These are phyloP conservation scores for Poecile montanus DNA, from an alignment of 2,797 vertebrate species.

Conservation along the genomic window DNA sequence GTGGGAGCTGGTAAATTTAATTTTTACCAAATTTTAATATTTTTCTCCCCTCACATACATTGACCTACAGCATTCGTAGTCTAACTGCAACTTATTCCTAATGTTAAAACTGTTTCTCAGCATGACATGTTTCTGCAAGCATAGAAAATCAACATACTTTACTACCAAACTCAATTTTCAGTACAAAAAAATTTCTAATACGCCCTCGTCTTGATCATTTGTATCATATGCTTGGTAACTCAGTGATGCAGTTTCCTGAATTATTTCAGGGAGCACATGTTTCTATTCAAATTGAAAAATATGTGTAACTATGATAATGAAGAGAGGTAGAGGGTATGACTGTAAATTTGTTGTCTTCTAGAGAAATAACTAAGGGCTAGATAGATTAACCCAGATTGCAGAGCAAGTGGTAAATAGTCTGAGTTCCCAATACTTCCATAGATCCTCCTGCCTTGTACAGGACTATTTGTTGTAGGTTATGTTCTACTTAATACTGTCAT, in stretches of 20 bases:
- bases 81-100: slow-evolving; percentile 63
- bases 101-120: slow-evolving; percentile 63
- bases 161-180: slow-evolving; percentile 63
- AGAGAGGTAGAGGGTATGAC: slow-evolving; percentile 40
- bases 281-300: slow-evolving; percentile 63
- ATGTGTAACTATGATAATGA: slow-evolving; percentile 53
- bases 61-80: slow-evolving; percentile 45
- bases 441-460: slow-evolving; percentile 65
- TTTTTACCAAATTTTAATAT: slow-evolving; percentile 55
- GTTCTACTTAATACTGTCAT: slow-evolving; percentile 80
- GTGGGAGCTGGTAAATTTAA: slow-evolving; percentile 60
- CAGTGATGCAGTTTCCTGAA: slow-evolving; percentile 58
- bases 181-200: slow-evolving; percentile 6
- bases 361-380: slow-evolving; percentile 58
- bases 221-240: slow-evolving; percentile 38
- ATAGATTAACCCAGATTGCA: slow-evolving; percentile 31
- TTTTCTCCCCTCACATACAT: slow-evolving; percentile 69
- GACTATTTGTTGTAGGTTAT: slow-evolving; percentile 73
- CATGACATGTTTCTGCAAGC: slow-evolving; percentile 64
- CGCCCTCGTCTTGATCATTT: slow-evolving; percentile 47
- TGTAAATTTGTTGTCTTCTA: slow-evolving; percentile 39
- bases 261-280: slow-evolving; percentile 68
- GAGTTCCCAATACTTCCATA: slow-evolving; percentile 43
- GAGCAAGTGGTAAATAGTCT: slow-evolving; percentile 36
- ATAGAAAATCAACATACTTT: slow-evolving; percentile 36